Percentiles rank a stretch among this genome's conserved stretches.
Evolutionary conservation across 2,797 vertebrate species (phyloP).

Genomic region (Lithobates sylvaticus): DNA sequence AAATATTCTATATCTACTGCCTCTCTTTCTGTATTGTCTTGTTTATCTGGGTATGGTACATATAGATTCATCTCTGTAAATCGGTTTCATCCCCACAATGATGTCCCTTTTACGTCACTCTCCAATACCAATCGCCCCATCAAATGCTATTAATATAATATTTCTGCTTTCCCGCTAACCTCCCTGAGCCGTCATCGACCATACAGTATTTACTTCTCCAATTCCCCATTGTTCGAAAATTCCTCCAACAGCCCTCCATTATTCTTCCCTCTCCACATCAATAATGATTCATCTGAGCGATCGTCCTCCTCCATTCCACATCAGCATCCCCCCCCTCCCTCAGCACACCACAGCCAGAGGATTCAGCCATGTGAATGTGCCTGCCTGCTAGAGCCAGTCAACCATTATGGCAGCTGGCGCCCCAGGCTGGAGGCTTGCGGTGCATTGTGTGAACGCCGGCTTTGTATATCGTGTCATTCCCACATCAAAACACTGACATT

Average conservation of each 20-base stretch:
- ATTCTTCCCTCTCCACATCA: background rate
- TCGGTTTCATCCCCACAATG: background rate
- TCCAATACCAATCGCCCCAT: background rate
- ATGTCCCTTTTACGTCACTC: too few species aligned
- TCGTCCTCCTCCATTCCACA: background rate
- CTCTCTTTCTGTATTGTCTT: background rate
- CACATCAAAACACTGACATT: conserved; percentile 16
- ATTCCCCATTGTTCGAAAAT: background rate
- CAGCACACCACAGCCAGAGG: background rate
- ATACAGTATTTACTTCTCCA: background rate
- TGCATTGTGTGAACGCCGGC: background rate
- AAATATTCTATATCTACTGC: too few species aligned
- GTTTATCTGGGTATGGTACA: background rate
- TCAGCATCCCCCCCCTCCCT: background rate
- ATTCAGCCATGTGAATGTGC: background rate
- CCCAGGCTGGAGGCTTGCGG: background rate
- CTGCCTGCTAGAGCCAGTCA: background rate
- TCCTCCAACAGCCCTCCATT: background rate
- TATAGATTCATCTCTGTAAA: background rate
- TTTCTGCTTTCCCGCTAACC: background rate
- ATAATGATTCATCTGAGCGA: background rate
- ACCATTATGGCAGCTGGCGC: conserved; percentile 12
- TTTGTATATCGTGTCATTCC: background rate
- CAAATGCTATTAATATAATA: background rate
- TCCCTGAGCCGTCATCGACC: too few species aligned